Evolutionary conservation across 1,140 invertebrate genomes (phyloP), one percentile per base, ranked within the genome.

Genomic region (Cydia amplana): DNA sequence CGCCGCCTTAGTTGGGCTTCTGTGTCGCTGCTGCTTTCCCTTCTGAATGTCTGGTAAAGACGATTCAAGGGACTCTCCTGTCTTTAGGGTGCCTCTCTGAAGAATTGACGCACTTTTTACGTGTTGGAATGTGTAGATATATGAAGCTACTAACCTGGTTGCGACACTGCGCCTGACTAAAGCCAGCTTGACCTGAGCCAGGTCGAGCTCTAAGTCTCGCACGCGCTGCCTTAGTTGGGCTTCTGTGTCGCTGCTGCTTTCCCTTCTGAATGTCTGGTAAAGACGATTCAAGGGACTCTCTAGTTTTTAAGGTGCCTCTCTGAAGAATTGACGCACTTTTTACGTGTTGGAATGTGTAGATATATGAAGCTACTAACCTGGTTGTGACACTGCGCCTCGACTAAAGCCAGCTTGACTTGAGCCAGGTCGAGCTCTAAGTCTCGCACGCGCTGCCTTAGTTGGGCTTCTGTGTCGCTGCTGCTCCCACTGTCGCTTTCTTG

Each of bases 321-420:
- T 32, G 32, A 0, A 32, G 32, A 32, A 32, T 32, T 6, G 32
- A 32, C 5, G 32, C 32, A 5, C 2, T 6, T 32, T 32, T 0
- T 32, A 32, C 6, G 32, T 32, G 5, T 32, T 32, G 32, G 1
- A 1, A 25, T 28, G 4, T 32, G 32, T 6, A 32, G 32, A 5
- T 32, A 32, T 0, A 32, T 32, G 6, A 32, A 32, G 32, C 32
- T 32, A 16, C 63, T 73, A 87, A 97, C 97, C 94, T 99, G 98
- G 94, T 98, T 99, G 83, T 96, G 96, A 93, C 99, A 99, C 93
- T 99, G 97, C 0, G 98, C 97, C 93, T 99, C 98, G 3, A 99
- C 99, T 74, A 99, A 96, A 0, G 98, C 98, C 78, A 99, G 93
- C 89, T 99, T 99, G 0, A 98, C 98, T 88, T 98, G 97, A 4